phyloP scores from a whole-genome alignment of 2,888 invertebrate genomes.

The Drosophila pseudotakahashii region DNA sequence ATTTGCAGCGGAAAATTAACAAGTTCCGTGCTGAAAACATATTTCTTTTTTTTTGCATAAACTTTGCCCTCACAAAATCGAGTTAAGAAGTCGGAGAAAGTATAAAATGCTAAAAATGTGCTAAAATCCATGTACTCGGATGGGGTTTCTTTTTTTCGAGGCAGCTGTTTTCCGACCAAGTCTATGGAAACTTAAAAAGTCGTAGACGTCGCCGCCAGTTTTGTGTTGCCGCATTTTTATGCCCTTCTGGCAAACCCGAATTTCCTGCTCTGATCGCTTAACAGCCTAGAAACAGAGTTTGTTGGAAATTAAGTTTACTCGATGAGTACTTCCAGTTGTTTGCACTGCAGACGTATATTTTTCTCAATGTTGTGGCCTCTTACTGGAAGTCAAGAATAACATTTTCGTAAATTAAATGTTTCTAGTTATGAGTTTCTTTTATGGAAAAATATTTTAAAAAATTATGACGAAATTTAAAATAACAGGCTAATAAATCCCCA shows the following conservation, averaged over 20 bases:
- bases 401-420: not conserved
- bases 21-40: slow-evolving; percentile 59
- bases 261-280: slow-evolving; percentile 11
- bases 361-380: slow-evolving; percentile 16
- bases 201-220: slow-evolving; percentile 49
- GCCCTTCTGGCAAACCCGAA: slow-evolving; percentile 32
- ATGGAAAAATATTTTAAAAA: too few species aligned
- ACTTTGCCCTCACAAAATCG: slow-evolving; percentile 71
- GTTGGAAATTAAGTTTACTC: slow-evolving; percentile 46
- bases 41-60: slow-evolving; percentile 46
- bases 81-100: slow-evolving; percentile 75
- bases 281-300: slow-evolving; percentile 38
- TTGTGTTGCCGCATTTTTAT: slow-evolving; percentile 51
- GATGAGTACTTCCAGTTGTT: slow-evolving; percentile 60
- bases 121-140: slow-evolving; percentile 58
- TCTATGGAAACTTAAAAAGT: slow-evolving; percentile 60
- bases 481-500: too few species aligned
- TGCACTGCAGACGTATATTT: slow-evolving; percentile 61
- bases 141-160: not conserved
- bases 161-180: slow-evolving; percentile 28
- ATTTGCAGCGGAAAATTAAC: slow-evolving; percentile 80
- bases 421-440: not conserved
- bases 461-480: too few species aligned
- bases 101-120: slow-evolving; percentile 68
- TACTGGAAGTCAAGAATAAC: not conserved